Evolutionary conservation across 64 coral and sea anemone species (phyloP).

Genomic region (Catalaphyllia jardinei): DNA sequence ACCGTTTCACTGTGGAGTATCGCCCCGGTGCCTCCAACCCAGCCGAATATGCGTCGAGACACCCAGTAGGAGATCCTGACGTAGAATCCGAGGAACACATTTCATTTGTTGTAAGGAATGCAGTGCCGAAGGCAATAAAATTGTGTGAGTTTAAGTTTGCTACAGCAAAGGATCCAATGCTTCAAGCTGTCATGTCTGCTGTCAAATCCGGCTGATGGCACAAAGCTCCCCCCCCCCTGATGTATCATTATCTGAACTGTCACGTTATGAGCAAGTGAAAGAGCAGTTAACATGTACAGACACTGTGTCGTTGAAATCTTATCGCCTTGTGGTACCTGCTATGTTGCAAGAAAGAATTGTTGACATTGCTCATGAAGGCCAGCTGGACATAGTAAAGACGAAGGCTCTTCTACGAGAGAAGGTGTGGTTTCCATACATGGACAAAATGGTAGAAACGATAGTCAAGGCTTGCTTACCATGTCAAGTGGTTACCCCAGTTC

Average conservation of each 20-base stretch:
- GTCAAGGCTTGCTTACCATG: neutral
- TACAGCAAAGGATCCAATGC: constrained; percentile 58
- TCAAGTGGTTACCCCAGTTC: neutral
- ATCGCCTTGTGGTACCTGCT: constrained; percentile 49
- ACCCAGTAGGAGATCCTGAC: constrained; percentile 61
- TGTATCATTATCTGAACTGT: constrained; percentile 44
- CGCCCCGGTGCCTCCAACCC: constrained; percentile 8
- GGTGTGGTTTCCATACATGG: constrained; percentile 17
- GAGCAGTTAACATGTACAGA: constrained; percentile 56
- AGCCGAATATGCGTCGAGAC: constrained; percentile 54
- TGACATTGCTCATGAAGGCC: constrained; percentile 40
- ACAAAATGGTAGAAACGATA: constrained; percentile 1
- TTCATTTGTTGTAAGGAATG: constrained; percentile 45
- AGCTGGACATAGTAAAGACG: constrained; percentile 11
- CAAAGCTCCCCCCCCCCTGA: constrained; percentile 19
- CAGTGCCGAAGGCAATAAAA: constrained; percentile 45
- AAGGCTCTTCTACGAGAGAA: constrained; percentile 39
- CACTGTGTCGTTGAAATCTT: constrained; percentile 24
- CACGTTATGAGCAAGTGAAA: constrained; percentile 47
- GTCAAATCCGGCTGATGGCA: constrained; percentile 48
- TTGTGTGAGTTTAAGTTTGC: constrained; percentile 50
- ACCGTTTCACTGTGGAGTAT: constrained; percentile 70
- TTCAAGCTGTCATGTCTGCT: constrained; percentile 55
- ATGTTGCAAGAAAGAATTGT: constrained; percentile 20
- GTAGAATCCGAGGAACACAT: constrained; percentile 62